Evolutionary conservation across 1,140 invertebrate genomes (phyloP), one percentile per base, ranked within the genome.

Genomic region (Saccostrea cuccullata): DNA sequence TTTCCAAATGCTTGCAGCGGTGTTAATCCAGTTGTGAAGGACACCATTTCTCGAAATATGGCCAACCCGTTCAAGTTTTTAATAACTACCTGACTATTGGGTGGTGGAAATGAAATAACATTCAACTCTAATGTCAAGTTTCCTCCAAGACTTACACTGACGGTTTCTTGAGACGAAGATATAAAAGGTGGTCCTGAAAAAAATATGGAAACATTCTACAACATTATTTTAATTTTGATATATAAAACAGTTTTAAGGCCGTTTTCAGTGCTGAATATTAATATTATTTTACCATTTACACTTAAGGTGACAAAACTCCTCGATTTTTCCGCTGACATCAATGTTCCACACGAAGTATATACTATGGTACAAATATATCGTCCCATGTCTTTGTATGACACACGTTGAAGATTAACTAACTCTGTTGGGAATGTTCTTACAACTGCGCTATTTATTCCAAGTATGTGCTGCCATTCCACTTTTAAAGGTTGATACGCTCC

Each of bases 111-210:
- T 30, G 70, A 77, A 36, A 77, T 77, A 15, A 77, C 23, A 4
- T 30, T 77, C 15, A 77, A 36, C 11, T 23, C 11, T 30, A 77
- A 77, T 12, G 70, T 77, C 26, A 77, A 30, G 36, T 77, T 77
- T 13, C 36, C 11, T 26, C 11, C 70, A 12, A 26, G 26, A 12
- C 15, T 30, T 30, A 30, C 70, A 30, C 11, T 17, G 30, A 36
- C 8, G 13, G 11, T 36, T 12, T 77, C 26, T 12, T 5, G 12
- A 77, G 23, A 36, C 8, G 15, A 30, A 0, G 70, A 17, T 11
- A 77, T 77, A 15, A 30, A 77, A 12, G 70, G 70, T 77, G 70
- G 70, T 4, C 70, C 70, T 77, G 70, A n/a, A 12, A 30, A 77
- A 30, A 77, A 77, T 15, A 2, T 15, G 13, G n/a, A n/a, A n/a